Base-by-base conservation (phyloP, 2,888 invertebrate genomes). In the Hermaeophaga mercurialis region DNA sequence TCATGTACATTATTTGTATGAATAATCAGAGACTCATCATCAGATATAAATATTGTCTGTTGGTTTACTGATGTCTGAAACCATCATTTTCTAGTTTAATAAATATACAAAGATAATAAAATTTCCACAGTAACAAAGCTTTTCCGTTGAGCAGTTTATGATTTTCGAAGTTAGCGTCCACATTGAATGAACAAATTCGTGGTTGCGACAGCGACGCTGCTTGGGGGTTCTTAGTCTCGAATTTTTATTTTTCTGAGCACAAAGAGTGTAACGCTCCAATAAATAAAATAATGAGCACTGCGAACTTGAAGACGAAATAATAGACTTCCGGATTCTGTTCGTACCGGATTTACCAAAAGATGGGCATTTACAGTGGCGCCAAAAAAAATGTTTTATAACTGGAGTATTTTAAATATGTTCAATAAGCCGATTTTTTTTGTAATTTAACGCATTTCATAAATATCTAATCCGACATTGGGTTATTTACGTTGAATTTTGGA, bases 211-310 rank as follows among this genome's bases (percentile, higher is more conserved):
- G 31, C 31, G 9, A 9, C 12, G 3, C 3, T 31, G 31, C 12
- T 12, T 12, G 31, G 11, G 31, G 12, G 5, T 31, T 31, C 31
- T 31, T 12, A 12, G 7, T 36, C 34, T 36, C 18, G 43, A 52
- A 41, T 47, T 52, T 50, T 47, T 43, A 47, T 43, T 41, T 53
- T 39, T 43, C 26, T 19, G 22, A 56, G 34, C 34, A 61, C 52
- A 58, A 61, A 56, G 56, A 33, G 41, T 11, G 31, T 31, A 36
- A 50, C 61, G 58, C 61, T 58, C 49, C 58, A 49, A 56, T 58
- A 56, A 58, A 58, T 58, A 56, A 61, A 58, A 58, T 61, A 61
- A 61, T 56, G 61, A 61, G 58, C 52, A 45, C 12, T 50, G 54
- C 54, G 54, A 54, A 43, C 38, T 41, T 38, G 22, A 24, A 46